Conservation (phyloP, 1,140 invertebrate genomes). For the Drosophila sp. region DNA sequence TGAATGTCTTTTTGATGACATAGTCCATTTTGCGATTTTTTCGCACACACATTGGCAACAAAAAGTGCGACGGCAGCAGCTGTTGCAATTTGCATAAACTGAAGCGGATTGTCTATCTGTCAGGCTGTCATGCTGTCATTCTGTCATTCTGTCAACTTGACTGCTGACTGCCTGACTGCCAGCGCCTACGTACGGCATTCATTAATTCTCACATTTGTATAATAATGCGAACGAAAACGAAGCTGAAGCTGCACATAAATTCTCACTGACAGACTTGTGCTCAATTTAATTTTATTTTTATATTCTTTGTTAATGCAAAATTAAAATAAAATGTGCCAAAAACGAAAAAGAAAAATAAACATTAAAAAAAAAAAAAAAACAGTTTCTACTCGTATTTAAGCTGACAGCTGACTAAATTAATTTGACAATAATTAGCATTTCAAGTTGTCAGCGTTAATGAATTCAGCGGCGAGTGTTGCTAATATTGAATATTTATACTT, state of each 20-base stretch:
- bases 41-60: neutral
- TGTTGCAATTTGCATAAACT: constrained; percentile 74
- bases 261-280: constrained; percentile 51
- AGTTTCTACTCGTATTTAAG: constrained; percentile 68
- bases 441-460: constrained; percentile 84
- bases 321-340: neutral
- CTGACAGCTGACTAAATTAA: constrained; percentile 84
- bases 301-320: constrained; percentile 54
- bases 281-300: constrained; percentile 55
- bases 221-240: constrained; percentile 30
- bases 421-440: constrained; percentile 85
- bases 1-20: constrained; percentile 12
- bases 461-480: constrained; percentile 49
- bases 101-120: constrained; percentile 60
- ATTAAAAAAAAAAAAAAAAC: constrained; percentile 5
- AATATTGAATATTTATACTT: constrained; percentile 27
- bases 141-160: no score
- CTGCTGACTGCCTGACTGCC: constrained; percentile 57
- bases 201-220: constrained; percentile 71
- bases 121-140: constrained; percentile 55
- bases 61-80: constrained; percentile 47
- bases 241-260: constrained; percentile 46
- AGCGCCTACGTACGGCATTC: constrained; percentile 73
- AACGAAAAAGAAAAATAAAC: constrained; percentile 4
- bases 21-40: constrained; percentile 6